A percentile compares a stretch with the other conserved stretches of the same genome.
phyloP scores from a whole-genome alignment of 2,113 vertebrate species.

The Eira barbara region DNA sequence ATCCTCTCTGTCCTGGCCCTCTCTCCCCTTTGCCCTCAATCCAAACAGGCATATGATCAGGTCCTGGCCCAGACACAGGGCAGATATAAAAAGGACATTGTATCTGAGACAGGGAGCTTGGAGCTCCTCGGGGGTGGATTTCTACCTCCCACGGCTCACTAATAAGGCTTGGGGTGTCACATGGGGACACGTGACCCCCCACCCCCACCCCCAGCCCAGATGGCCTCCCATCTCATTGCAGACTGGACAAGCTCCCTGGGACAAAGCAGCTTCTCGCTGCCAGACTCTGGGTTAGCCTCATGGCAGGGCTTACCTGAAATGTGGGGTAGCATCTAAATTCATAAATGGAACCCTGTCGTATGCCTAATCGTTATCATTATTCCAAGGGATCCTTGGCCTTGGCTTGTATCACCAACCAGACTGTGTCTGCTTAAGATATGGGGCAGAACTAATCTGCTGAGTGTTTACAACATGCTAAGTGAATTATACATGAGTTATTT shows the following conservation, averaged over 20 bases:
- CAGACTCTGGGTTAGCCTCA: neutral
- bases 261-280: neutral
- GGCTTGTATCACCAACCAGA: neutral
- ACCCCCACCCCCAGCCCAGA: neutral
- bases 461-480: neutral
- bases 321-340: neutral
- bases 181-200: slow-evolving; percentile 43
- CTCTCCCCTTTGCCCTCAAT: slow-evolving; percentile 67
- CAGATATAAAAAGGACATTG: slow-evolving; percentile 73
- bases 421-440: neutral
- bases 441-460: neutral
- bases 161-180: slow-evolving; percentile 62
- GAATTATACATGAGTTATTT: neutral
- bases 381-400: neutral
- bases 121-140: slow-evolving; percentile 53
- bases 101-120: slow-evolving; percentile 31
- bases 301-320: neutral
- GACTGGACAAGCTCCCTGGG: neutral
- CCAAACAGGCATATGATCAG: slow-evolving; percentile 66
- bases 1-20: slow-evolving; percentile 12
- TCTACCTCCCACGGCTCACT: slow-evolving; percentile 37
- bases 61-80: slow-evolving; percentile 32
- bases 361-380: neutral
- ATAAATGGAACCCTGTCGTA: neutral
- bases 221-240: neutral